Base-by-base conservation (phyloP, 1,140 invertebrate species). In the Acromyrmex heyeri region DNA sequence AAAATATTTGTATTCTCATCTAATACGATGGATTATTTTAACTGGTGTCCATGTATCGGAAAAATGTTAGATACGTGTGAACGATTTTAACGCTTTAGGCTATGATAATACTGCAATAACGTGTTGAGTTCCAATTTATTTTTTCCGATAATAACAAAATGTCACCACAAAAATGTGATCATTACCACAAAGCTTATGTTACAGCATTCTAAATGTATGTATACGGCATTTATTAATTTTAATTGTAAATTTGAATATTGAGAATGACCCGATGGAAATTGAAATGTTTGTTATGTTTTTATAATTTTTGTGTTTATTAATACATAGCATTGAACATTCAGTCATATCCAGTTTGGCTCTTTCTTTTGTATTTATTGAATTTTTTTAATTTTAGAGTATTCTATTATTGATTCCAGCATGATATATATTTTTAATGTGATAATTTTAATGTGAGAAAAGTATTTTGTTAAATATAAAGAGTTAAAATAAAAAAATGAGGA, bases 1-100 rank as follows among this genome's bases (percentile, higher is more conserved):
- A 50, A 44, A 48, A 64, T 64, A 64, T 62, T 48, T 27, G 48
- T 64, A 30, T 64, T 77, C 24, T 48, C 16, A 27, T 24, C 34
- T 64, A n/a, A 77, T 62, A 62, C 24, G 24, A 62, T 18, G 50
- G 18, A 75, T 75, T 57, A 21, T 75, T 34, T 75, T 75, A 57
- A 21, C 30, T 53, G 18, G 18, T 30, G n/a, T 34, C 27, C 18
- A 30, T 21, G 16, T 34, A 55, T 34, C 16, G 27, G 6, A 59
- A 30, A 30, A 34, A 55, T 50, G 16, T 72, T 72, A 75, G 4
- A 75, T 59, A 78, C 6, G 59, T 48, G 18, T 48, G 34, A 38
- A 27, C 7, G 27, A 34, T 53, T 48, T 65, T 50, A 78, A 65
- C 21, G 1, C 44, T 78, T 21, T 62, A 5, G 0, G 18, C 18